Evolutionary conservation across 2,888 invertebrate genomes (phyloP), one percentile per base, ranked within the genome.

Genomic region (Amaurobius ferox): DNA sequence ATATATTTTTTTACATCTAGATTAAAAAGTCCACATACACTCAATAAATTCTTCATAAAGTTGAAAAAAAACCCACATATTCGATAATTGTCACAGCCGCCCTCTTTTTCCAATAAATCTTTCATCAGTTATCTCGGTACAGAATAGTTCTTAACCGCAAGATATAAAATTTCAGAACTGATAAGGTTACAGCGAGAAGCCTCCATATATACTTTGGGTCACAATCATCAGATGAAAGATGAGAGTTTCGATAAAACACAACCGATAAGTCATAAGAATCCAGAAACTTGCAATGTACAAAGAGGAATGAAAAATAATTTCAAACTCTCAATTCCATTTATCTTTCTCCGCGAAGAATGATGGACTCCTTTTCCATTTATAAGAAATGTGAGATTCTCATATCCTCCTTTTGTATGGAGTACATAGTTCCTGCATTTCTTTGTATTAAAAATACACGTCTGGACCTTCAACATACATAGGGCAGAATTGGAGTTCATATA

Each of bases 201-300:
- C 26, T 68, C 35, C 26, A 28, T 23, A n/a, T n/a, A 68, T 68
- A 68, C 68, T 26, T 26, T 26, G 26, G 11, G n/a, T 32, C 66
- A 66, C 32, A 66, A 66, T 66, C 66, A 78, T 28, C 62, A 32
- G 29, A 35, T 79, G 78, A 79, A 55, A 71, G 70, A 79, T 79
- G 78, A 64, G 62, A 16, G 40, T 30, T 9, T n/a, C 29, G 62
- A 62, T 62, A 72, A 71, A 30, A 79, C 79, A 79, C 39, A 66
- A 62, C 64, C 72, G 26, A 80, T 80, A 66, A 72, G 66, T 80
- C 79, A 80, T 80, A 72, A 80, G 72, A 80, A 80, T 80, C 48
- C 72, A 66, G 55, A 48, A 67, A 73, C 72, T 80, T 73, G 70
- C 70, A 39, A 35, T 28, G 35, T 35, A 73, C 73, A 28, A 11